Evolutionary conservation across 2,888 invertebrate genomes (phyloP).

Genomic region (Campopleginae sp.): DNA sequence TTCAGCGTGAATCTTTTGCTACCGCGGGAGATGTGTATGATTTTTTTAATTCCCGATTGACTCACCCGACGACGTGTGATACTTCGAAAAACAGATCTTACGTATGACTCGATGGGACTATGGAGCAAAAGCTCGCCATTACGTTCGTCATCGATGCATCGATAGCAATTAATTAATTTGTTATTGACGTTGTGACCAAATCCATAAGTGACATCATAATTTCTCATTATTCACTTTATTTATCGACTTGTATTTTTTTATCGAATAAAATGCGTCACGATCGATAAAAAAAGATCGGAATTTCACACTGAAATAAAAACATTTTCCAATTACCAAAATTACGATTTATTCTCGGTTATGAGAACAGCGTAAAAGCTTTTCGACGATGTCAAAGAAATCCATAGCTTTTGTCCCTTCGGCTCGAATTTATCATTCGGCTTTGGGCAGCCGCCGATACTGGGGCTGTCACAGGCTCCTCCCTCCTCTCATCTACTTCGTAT

Average conservation of each 20-base stretch:
- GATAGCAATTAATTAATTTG: neutral
- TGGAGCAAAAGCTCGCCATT: neutral
- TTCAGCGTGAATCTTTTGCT: constrained; percentile 4
- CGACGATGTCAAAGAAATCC: constrained; percentile 37
- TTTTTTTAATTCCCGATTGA: constrained; percentile 38
- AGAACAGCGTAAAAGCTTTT: neutral
- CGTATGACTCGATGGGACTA: neutral
- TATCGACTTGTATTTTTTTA: neutral
- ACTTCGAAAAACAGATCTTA: neutral
- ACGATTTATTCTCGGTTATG: neutral
- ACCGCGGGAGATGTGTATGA: constrained; percentile 6
- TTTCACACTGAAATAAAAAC: neutral
- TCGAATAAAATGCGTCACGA: neutral
- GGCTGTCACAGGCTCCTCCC: constrained; percentile 8
- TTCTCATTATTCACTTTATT: neutral
- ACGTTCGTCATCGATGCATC: neutral
- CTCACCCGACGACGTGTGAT: neutral
- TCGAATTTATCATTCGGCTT: constrained; percentile 63
- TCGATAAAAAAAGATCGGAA: neutral
- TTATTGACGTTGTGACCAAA: neutral
- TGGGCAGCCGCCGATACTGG: constrained; percentile 47
- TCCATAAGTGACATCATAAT: neutral
- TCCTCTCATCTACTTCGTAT: neutral
- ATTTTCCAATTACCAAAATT: neutral
- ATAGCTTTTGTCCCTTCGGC: constrained; percentile 55